phyloP scores from a whole-genome alignment of 2,113 vertebrate species.

The Falcunculus frontatus region DNA sequence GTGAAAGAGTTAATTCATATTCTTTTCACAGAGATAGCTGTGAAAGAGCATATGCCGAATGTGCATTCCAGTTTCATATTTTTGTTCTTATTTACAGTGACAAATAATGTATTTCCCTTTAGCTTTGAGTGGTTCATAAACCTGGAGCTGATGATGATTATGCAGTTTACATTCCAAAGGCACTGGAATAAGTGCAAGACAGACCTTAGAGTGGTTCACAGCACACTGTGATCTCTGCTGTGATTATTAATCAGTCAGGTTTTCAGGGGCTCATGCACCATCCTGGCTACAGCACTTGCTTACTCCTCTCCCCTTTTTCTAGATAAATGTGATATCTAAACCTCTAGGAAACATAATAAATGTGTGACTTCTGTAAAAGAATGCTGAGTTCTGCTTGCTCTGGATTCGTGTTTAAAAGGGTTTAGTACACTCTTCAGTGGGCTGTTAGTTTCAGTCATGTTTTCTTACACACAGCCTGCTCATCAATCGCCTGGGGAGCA shows the following conservation, averaged over 20 bases:
- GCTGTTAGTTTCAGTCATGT: not conserved
- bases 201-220: not conserved
- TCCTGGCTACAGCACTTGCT: not conserved
- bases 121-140: slow-evolving; percentile 30
- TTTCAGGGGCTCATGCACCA: slow-evolving; percentile 1
- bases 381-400: not conserved
- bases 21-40: not conserved
- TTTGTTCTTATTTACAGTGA: slow-evolving; percentile 16
- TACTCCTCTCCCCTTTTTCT: not conserved
- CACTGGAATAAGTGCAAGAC: slow-evolving; percentile 1
- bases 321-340: not conserved
- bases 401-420: not conserved
- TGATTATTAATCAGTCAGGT: slow-evolving; percentile 24
- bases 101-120: slow-evolving; percentile 26
- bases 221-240: not conserved
- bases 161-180: slow-evolving; percentile 7
- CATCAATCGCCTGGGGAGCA: not conserved
- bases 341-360: not conserved
- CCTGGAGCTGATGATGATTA: slow-evolving; percentile 1
- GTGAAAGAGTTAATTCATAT: slow-evolving; percentile 36
- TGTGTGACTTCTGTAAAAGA: not conserved
- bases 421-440: not conserved
- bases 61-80: not conserved
- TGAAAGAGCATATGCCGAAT: not conserved
- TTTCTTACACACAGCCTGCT: not conserved